Percentiles rank a stretch among this genome's conserved stretches.
These are phyloP conservation scores for Molanna angustata DNA, from an alignment of 2,888 invertebrate species.

Conservation along the genomic window DNA sequence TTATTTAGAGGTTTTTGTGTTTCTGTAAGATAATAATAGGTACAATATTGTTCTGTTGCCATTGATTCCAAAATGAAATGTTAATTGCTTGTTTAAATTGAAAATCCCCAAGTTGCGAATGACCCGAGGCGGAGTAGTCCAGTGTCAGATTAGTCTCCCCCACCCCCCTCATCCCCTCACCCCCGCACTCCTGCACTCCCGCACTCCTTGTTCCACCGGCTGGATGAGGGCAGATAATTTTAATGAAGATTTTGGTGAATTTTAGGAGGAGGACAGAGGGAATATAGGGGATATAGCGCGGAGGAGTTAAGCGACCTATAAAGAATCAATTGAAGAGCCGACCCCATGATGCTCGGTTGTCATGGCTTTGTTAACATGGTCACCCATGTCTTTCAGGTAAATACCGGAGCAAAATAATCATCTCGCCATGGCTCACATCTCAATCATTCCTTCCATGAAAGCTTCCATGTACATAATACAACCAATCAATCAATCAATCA, in stretches of 20 bases:
- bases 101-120: too few relatives aligned
- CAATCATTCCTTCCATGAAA: conserved; percentile 15
- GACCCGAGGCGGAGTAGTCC: too few relatives aligned
- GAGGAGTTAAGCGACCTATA: conserved; percentile 10
- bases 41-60: too few relatives aligned
- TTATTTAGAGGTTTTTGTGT: too few relatives aligned
- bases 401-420: conserved; percentile 19
- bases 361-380: conserved; percentile 12
- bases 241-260: conserved; percentile 24
- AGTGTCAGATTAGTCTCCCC: too few relatives aligned
- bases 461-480: conserved; percentile 15
- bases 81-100: too few relatives aligned
- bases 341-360: conserved; percentile 12
- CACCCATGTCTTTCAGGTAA: conserved; percentile 18
- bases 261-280: conserved; percentile 22
- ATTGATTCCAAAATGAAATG: too few relatives aligned
- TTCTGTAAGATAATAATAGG: too few relatives aligned
- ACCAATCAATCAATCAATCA: too few relatives aligned
- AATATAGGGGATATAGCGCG: conserved; percentile 3
- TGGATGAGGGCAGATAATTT: conserved; percentile 20
- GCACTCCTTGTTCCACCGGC: too few relatives aligned
- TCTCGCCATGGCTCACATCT: conserved; percentile 16
- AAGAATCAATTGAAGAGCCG: conserved; percentile 14
- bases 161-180: too few relatives aligned
- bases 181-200: too few relatives aligned